A percentile compares a stretch with the other conserved stretches of the same genome.
Evolutionary conservation across 2,797 vertebrate genomes (phyloP).

Genomic region (Picus viridis): DNA sequence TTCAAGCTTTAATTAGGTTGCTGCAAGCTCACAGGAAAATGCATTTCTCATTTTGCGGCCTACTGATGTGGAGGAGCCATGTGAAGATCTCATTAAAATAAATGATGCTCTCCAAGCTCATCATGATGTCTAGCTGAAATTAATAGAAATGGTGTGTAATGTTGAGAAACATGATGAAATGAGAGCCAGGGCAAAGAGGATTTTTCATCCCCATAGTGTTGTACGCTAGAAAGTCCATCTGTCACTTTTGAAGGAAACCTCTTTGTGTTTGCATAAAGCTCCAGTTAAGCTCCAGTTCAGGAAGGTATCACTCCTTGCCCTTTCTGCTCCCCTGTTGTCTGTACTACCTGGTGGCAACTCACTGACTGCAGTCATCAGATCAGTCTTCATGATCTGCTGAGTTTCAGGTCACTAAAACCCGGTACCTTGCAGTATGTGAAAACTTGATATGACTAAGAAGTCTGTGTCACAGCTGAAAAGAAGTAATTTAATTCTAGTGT

Average conservation of each 20-base stretch:
- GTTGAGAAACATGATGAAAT: background rate
- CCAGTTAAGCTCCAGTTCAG: background rate
- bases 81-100: background rate
- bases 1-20: slow-evolving; percentile 1
- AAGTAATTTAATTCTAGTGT: background rate
- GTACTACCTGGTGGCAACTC: background rate
- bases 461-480: background rate
- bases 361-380: background rate
- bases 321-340: background rate
- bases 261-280: background rate
- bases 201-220: background rate
- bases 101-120: background rate
- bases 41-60: slow-evolving; percentile 29
- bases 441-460: background rate
- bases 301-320: background rate
- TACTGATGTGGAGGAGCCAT: background rate
- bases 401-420: background rate
- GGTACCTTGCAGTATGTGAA: background rate
- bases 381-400: background rate
- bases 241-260: background rate
- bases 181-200: background rate
- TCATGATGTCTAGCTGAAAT: background rate
- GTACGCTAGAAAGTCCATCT: background rate
- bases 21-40: background rate
- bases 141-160: background rate